Base-by-base conservation (phyloP, 1,140 invertebrate species). In the Phortica variegata region DNA sequence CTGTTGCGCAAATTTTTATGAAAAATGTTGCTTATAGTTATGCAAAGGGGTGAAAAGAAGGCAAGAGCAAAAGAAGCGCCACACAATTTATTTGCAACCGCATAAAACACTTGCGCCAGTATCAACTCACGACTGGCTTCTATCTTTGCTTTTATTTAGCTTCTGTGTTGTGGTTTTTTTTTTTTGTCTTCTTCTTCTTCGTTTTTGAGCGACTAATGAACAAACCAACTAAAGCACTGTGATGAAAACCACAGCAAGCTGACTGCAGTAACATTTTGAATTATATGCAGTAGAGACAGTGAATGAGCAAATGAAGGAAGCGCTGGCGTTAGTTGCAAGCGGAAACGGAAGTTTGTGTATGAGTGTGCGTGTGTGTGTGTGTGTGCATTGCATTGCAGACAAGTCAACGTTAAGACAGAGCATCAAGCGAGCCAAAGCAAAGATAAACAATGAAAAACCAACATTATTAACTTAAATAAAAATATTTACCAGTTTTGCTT, bases 401-500 rank as follows among this genome's bases (percentile, higher is more conserved):
- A 34, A 36, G 8, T 21, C 33, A 43, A 21, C 33, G 50, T 23
- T 34, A 41, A 32, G 38, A 42, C 17, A 49, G 33, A 56, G 56
- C 55, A 43, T 46, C 50, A 51, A 58, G 16, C 15, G 42, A 43
- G 52, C 61, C 57, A 60, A 26, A 26, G 47, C 45, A 46, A 34
- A 47, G 37, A 26, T 26, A 26, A 26, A 52, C 44, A 48, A 57
- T 44, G 56, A 59, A 47, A 34, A 34, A 56, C 63, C 63, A 60
- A 61, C 60, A 59, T 68, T 68, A 68, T 68, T 68, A 68, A 68
- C 63, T 68, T 63, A 60, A 68, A 68, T 68, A 63, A 68, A 68
- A 68, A 68, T 68, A 68, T 68, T 68, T 68, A 68, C 63, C 10
- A 26, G 5, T 26, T 26, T n/a, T 26, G 23, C n/a, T n/a, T n/a